These are phyloP conservation scores for Macrotrachela quadricornifera DNA, from an alignment of 1,140 invertebrate species.

Conservation along the genomic window DNA sequence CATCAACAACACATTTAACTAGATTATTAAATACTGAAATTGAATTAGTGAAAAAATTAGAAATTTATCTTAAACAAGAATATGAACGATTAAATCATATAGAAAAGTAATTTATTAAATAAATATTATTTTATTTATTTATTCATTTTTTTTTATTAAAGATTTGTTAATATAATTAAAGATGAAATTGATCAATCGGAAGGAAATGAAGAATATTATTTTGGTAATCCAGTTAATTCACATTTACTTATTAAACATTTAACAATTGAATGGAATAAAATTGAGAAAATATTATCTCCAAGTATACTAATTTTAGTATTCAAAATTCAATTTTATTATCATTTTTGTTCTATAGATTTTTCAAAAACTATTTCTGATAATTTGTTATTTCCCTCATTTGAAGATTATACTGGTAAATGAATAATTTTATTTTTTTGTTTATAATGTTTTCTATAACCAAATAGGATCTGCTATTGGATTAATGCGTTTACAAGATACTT, in stretches of 20 bases:
- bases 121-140: no score
- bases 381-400: constrained; percentile 28
- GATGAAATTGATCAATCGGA: constrained; percentile 52
- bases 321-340: constrained; percentile 10
- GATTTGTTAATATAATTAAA: constrained; percentile 32
- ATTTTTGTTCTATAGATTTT: no score
- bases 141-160: constrained; percentile 14
- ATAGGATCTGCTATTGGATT: background rate
- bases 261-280: constrained; percentile 47
- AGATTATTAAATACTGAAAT: constrained; percentile 63
- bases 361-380: constrained; percentile 15
- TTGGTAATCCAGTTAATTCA: constrained; percentile 86
- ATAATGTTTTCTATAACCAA: no score
- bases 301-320: background rate
- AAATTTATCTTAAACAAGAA: constrained; percentile 57
- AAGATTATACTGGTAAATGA: constrained; percentile 53
- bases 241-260: constrained; percentile 81
- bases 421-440: no score
- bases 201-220: constrained; percentile 52
- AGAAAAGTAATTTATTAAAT: constrained; percentile 33
- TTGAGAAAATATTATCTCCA: constrained; percentile 11
- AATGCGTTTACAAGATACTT: background rate
- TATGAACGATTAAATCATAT: constrained; percentile 53
- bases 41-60: constrained; percentile 55
- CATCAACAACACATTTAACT: constrained; percentile 70